These are phyloP conservation scores for Tretioscincus oriximinensis DNA, from an alignment of 2,113 vertebrate species.

Conservation along the genomic window DNA sequence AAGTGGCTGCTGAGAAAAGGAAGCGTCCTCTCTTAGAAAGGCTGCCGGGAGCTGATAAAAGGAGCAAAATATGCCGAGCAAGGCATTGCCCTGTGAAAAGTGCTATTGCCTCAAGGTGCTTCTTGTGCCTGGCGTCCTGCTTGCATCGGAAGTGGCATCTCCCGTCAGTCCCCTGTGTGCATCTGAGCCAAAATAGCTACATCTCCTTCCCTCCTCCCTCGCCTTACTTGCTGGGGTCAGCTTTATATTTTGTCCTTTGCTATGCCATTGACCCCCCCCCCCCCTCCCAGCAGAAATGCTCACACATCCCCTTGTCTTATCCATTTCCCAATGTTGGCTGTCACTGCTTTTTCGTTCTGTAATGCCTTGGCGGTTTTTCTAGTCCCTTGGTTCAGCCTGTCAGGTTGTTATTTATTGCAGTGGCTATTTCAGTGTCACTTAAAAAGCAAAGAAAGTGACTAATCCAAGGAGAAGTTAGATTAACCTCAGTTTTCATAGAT, in stretches of 20 bases:
- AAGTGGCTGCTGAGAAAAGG: not conserved
- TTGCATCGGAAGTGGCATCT: constrained; percentile 35
- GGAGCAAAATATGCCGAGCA: constrained; percentile 32
- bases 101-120: constrained; percentile 32
- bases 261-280: not conserved
- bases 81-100: not conserved
- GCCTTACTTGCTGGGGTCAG: not conserved
- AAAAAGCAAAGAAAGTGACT: too few species aligned
- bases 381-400: not conserved
- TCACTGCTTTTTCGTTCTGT: too few species aligned
- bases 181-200: not conserved
- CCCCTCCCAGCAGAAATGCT: not conserved
- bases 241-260: not conserved
- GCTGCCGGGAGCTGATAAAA: constrained; percentile 28
- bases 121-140: constrained; percentile 15
- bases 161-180: constrained; percentile 24
- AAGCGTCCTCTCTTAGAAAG: constrained; percentile 24
- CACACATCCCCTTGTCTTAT: not conserved
- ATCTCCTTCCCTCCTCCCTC: not conserved
- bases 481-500: too few species aligned
- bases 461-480: too few species aligned
- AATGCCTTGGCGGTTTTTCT: not conserved
- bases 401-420: too few species aligned
- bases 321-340: not conserved
- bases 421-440: too few species aligned